phyloP scores from a whole-genome alignment of 1,140 invertebrate species.

The Melanaphis sacchari region DNA sequence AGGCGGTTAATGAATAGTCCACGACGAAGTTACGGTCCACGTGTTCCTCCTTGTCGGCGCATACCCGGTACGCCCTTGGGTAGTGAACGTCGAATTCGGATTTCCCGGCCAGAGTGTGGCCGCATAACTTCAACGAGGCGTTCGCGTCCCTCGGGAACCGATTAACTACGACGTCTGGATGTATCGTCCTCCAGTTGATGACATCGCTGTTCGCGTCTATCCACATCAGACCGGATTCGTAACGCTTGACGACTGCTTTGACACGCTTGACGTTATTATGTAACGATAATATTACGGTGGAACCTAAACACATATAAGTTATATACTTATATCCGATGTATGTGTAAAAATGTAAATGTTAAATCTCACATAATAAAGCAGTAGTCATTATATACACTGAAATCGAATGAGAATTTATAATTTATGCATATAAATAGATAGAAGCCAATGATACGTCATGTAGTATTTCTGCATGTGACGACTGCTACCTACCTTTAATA shows the following conservation, averaged over 20 bases:
- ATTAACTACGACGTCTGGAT: background rate
- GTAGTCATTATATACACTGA: background rate
- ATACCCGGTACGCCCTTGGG: background rate
- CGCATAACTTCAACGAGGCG: background rate
- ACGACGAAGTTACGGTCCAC: background rate
- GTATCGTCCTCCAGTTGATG: background rate
- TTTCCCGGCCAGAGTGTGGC: background rate
- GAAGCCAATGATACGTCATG: too few relatives aligned
- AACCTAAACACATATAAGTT: background rate
- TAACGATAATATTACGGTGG: background rate
- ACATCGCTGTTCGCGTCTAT: background rate
- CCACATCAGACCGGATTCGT: slow-evolving; percentile 10
- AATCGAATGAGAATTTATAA: background rate
- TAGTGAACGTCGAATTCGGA: background rate
- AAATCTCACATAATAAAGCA: background rate
- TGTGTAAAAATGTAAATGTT: background rate
- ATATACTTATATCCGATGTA: background rate
- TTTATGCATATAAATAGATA: too few relatives aligned
- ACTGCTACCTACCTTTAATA: too few relatives aligned
- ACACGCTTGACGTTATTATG: background rate
- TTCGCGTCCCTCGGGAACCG: background rate
- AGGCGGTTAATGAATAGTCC: slow-evolving; percentile 1
- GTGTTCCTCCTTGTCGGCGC: background rate
- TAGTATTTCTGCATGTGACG: too few relatives aligned
- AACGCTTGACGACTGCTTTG: background rate